phyloP scores from a whole-genome alignment of 2,797 vertebrate genomes.

The Myotis daubentonii region DNA sequence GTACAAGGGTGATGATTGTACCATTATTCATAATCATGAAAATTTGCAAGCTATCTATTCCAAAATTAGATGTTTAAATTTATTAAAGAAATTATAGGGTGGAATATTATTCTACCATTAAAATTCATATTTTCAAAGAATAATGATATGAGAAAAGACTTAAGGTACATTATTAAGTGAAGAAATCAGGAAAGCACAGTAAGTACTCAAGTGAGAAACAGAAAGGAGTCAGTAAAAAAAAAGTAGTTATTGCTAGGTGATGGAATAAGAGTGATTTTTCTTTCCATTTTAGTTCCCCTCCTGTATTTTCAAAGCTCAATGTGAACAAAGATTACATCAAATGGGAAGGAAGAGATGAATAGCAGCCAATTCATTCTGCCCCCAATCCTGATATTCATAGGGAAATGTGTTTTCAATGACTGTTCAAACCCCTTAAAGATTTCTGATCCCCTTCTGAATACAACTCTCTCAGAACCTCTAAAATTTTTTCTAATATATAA shows the following conservation, averaged over 20 bases:
- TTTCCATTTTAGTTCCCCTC: neutral
- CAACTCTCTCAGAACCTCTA: neutral
- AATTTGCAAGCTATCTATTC: neutral
- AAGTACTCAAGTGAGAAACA: neutral
- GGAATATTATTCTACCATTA: neutral
- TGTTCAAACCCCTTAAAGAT: neutral
- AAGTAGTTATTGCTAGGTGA: neutral
- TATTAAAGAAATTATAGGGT: neutral
- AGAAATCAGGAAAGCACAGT: neutral
- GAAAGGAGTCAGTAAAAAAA: neutral
- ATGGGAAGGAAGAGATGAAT: constrained; percentile 6
- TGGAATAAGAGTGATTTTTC: neutral
- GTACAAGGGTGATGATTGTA: neutral
- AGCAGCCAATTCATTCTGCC: neutral
- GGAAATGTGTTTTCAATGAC: neutral
- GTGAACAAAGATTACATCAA: neutral
- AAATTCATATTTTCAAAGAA: constrained; percentile 10
- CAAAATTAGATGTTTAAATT: constrained; percentile 45
- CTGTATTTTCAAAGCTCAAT: neutral
- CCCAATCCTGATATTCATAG: neutral
- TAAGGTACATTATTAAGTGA: neutral
- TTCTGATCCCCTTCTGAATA: neutral
- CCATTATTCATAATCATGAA: neutral
- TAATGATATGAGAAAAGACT: neutral
- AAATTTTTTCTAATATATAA: neutral